Base-by-base conservation (phyloP, 1,140 invertebrate genomes). In the Caenorhabditis inopinata region DNA sequence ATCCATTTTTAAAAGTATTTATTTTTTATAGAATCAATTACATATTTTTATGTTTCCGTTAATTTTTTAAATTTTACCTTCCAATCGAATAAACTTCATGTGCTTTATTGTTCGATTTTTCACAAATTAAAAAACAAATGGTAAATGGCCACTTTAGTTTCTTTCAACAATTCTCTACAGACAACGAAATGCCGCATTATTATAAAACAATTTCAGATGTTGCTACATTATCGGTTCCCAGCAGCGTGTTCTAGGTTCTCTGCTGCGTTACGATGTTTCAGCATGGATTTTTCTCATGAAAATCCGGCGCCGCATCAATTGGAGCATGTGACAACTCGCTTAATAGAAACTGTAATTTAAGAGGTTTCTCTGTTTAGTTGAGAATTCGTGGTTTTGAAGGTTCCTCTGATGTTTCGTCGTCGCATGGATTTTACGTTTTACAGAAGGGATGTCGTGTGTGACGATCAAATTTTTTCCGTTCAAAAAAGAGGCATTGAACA, bases 371-470 rank as follows among this genome's bases (percentile, higher is more conserved):
- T 29, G 16, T 12, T 25, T 51, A 7, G 35, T 53, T 14, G 16
- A 1, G 38, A 9, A n/a, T 27, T 25, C 29, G n/a, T n/a, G n/a
- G n/a, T n/a, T n/a, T 80, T 81, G 3, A 25, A 81, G 80, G 35
- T 83, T 18, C 82, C 82, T 23, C 32, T 83, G 32, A 81, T 83
- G 79, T 83, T 83, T 38, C 79, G 79, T 14, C 74, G 81, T 11
- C 79, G 76, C 0, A 45, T 83, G 29, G 82, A 83, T 47, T 83
- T 74, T 49, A 83, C 82, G 1, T 83, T 83, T 46, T 83, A 83
- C 46, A 29, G 74, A 0, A 78, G 74, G 47, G 79, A 83, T 58
- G 82, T 83, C 27, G 51, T 83, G n/a, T 77, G 74, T 25, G 75
- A 83, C n/a, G 80, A 83, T 75, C 75, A 83, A 32, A 82, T 83